These are phyloP conservation scores for Amazona guildingii DNA, from an alignment of 2,113 vertebrate genomes.

Conservation along the genomic window DNA sequence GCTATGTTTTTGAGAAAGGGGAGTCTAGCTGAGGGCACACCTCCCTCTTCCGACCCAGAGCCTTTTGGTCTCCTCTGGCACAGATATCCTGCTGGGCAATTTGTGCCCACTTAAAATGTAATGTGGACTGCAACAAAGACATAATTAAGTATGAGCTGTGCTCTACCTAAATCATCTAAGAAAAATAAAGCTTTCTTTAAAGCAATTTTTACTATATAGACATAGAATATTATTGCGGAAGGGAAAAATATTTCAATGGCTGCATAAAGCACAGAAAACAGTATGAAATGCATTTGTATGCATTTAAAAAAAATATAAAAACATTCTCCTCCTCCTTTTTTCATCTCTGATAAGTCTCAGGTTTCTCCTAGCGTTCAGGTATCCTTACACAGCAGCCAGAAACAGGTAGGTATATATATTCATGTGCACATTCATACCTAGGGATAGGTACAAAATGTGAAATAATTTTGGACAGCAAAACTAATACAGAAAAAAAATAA, in stretches of 20 bases:
- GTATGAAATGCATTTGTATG: neutral
- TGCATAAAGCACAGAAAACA: neutral
- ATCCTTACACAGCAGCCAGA: neutral
- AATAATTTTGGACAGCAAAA: neutral
- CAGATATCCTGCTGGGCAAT: neutral
- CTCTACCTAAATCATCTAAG: neutral
- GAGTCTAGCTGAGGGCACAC: neutral
- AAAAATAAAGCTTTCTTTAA: neutral
- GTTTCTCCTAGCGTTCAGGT: neutral
- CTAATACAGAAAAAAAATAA: neutral
- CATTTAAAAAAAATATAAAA: neutral
- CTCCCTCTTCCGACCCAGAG: neutral
- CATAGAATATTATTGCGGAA: neutral
- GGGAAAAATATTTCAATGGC: neutral
- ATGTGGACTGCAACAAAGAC: fast-evolving
- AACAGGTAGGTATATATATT: neutral
- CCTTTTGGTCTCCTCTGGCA: neutral
- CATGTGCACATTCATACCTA: neutral
- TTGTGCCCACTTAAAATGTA: neutral
- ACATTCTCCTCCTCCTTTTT: neutral
- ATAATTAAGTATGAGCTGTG: neutral
- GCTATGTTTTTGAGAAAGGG: neutral
- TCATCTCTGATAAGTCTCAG: neutral
- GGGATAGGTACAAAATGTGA: neutral
- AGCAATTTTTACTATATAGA: neutral